Evolutionary conservation across 2,888 invertebrate species (phyloP).

Genomic region (Drosophila siamana): DNA sequence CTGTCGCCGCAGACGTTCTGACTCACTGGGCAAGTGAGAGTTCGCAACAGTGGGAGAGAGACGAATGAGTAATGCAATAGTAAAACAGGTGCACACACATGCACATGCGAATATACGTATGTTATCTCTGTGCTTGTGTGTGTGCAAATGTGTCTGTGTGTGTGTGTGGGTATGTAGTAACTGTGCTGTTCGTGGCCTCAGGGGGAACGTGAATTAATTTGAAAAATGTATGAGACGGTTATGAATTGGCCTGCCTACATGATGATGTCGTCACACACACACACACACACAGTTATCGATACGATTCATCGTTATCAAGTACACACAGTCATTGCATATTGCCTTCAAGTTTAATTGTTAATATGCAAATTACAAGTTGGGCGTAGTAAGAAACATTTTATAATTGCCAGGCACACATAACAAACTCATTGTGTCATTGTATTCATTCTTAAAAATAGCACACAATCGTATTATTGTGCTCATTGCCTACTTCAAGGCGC

Average conservation of each 20-base stretch:
- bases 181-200: constrained; percentile 33
- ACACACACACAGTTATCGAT: constrained; percentile 11
- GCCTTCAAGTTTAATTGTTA: constrained; percentile 35
- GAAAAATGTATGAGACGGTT: constrained; percentile 10
- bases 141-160: constrained; percentile 18
- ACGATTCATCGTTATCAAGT: constrained; percentile 41
- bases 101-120: not conserved
- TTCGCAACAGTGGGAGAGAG: not conserved
- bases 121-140: constrained; percentile 11
- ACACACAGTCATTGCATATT: constrained; percentile 12
- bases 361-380: constrained; percentile 36
- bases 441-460: constrained; percentile 36
- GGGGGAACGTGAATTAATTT: constrained; percentile 40
- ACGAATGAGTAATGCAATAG: constrained; percentile 56
- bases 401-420: constrained; percentile 21
- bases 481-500: constrained; percentile 36
- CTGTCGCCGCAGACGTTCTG: constrained; percentile 38
- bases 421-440: constrained; percentile 28
- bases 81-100: constrained; percentile 26
- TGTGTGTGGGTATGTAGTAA: constrained; percentile 28
- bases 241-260: constrained; percentile 7
- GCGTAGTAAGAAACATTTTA: constrained; percentile 18
- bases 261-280: not conserved
- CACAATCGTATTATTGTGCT: not conserved
- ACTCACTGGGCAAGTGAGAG: constrained; percentile 34